Percentiles rank a stretch among this genome's conserved stretches.
Conservation (phyloP, 2,113 vertebrate genomes). For the Saimiri boliviensis region DNA sequence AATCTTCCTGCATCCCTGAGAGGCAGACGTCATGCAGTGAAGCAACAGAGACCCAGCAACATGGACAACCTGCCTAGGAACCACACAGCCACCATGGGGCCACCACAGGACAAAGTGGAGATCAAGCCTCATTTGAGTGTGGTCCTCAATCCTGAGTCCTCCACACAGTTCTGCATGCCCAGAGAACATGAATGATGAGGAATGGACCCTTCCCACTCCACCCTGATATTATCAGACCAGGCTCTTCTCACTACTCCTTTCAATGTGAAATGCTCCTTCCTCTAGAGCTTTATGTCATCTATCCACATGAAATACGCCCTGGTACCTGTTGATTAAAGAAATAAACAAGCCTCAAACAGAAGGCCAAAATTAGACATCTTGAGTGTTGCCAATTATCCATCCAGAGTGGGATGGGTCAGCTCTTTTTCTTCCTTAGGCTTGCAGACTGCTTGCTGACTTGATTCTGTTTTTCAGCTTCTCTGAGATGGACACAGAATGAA, state of each 20-base stretch:
- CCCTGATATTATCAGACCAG: rapidly evolving
- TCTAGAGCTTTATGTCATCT: not conserved
- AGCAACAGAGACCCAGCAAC: not conserved
- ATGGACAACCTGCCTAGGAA: not conserved
- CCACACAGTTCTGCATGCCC: not conserved
- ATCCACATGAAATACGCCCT: not conserved
- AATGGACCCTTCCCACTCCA: not conserved
- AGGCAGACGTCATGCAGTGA: not conserved
- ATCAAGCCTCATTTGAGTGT: not conserved
- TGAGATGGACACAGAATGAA: not conserved
- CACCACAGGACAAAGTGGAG: too few relatives aligned
- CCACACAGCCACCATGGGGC: not conserved
- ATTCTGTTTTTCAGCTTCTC: not conserved
- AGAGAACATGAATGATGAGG: too few relatives aligned
- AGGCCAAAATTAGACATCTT: not conserved
- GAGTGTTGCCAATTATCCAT: not conserved
- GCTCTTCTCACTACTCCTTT: not conserved
- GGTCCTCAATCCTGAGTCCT: not conserved
- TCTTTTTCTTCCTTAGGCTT: rapidly evolving
- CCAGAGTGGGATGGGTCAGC: not conserved
- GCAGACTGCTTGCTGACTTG: not conserved
- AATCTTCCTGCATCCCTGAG: not conserved
- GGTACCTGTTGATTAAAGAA: not conserved
- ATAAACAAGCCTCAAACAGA: not conserved
- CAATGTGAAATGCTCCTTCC: not conserved